These are phyloP conservation scores for Eudasyphora cyanicolor DNA, from an alignment of 2,888 invertebrate genomes.

Conservation along the genomic window DNA sequence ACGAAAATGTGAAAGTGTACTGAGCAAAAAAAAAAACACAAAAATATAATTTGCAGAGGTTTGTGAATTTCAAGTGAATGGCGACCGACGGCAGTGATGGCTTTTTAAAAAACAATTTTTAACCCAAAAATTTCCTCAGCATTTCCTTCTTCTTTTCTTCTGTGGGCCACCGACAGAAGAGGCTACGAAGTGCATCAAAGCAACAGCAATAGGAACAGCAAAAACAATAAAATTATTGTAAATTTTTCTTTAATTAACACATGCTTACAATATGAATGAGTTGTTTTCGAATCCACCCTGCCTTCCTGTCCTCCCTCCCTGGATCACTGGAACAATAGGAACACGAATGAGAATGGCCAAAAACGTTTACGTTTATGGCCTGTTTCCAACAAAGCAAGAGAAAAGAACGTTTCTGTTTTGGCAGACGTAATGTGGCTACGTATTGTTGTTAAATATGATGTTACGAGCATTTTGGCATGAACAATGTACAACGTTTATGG, in stretches of 20 bases:
- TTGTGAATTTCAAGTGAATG: neutral
- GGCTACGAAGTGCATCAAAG: too few species aligned
- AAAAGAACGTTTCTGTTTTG: conserved; percentile 31
- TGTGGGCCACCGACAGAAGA: too few species aligned
- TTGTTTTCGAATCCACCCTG: conserved; percentile 29
- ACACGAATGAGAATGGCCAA: conserved; percentile 5
- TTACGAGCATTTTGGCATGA: conserved; percentile 31
- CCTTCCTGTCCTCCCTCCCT: neutral
- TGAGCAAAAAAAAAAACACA: too few species aligned
- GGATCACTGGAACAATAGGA: too few species aligned
- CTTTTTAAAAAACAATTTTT: neutral
- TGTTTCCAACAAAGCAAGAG: conserved; percentile 7
- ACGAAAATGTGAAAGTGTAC: conserved; percentile 5
- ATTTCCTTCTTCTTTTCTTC: neutral
- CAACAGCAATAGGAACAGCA: neutral
- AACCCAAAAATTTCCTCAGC: neutral
- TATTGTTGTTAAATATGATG: conserved; percentile 52
- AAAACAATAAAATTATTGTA: conserved; percentile 41
- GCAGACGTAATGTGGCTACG: conserved; percentile 48
- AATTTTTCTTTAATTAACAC: conserved; percentile 54
- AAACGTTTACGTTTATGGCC: conserved; percentile 28
- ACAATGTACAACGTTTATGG: conserved; percentile 5
- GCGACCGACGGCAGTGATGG: too few species aligned
- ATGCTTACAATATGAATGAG: conserved; percentile 58
- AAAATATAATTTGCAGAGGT: neutral